Percentiles rank a stretch among this genome's conserved stretches.
Evolutionary conservation across 2,888 invertebrate genomes (phyloP).

Genomic region (Saturnia japonica): DNA sequence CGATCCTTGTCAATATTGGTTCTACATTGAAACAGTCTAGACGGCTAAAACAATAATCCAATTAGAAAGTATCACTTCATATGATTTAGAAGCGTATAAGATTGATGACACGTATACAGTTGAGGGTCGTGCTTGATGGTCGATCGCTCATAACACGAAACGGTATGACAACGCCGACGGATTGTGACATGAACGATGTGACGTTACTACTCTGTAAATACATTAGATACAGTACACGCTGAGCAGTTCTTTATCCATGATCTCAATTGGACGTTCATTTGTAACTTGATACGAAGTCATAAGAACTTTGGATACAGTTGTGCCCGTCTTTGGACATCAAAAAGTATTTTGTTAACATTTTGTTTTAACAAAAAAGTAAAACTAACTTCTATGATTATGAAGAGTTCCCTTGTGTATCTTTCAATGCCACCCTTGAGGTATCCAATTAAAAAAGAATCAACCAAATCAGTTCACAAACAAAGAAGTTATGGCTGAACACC

Average conservation of each 20-base stretch:
- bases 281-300: neutral
- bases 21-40: neutral
- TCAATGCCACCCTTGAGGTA: too few species aligned
- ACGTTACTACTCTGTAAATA: neutral
- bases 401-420: too few species aligned
- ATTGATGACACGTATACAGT: conserved; percentile 18
- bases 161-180: neutral
- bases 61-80: neutral
- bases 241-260: neutral
- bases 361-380: too few species aligned
- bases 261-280: neutral
- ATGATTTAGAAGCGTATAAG: conserved; percentile 13
- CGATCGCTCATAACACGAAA: neutral
- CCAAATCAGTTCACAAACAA: too few species aligned
- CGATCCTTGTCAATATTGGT: neutral
- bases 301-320: neutral
- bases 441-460: too few species aligned
- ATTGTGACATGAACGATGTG: neutral
- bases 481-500: too few species aligned
- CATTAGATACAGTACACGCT: neutral
- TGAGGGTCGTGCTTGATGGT: neutral
- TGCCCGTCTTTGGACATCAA: neutral
- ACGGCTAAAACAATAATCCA: neutral
- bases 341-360: neutral
- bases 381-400: too few species aligned